Percentiles rank a stretch among this genome's conserved stretches.
These are phyloP conservation scores for Seriola dumerili DNA, from an alignment of 2,113 vertebrate species.

Conservation along the genomic window DNA sequence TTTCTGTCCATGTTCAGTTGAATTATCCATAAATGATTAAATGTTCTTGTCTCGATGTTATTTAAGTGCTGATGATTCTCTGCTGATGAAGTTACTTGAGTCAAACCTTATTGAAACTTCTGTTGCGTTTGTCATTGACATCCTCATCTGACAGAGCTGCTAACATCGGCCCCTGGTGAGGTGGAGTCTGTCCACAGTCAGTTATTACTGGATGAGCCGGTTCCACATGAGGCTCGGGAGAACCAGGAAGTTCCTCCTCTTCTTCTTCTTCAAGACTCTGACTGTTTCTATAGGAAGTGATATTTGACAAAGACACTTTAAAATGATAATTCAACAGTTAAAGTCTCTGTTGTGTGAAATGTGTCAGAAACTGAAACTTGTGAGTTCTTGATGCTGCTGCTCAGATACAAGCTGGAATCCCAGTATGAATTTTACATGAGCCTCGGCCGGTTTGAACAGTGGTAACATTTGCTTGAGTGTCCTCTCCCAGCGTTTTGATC, in stretches of 20 bases:
- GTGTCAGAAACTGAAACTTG: background rate
- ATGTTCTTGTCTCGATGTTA: too few relatives aligned
- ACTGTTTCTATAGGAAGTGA: constrained; percentile 63
- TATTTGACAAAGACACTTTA: background rate
- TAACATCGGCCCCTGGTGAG: background rate
- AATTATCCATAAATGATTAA: too few relatives aligned
- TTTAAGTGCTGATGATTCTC: background rate
- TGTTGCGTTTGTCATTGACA: too few relatives aligned
- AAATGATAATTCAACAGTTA: background rate
- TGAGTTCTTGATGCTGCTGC: background rate
- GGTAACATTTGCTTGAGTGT: constrained; percentile 18
- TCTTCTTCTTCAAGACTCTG: constrained; percentile 57
- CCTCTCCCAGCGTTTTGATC: constrained; percentile 40
- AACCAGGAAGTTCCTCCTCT: constrained; percentile 15
- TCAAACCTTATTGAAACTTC: constrained; percentile 30
- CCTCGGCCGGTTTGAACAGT: background rate
- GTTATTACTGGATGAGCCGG: background rate
- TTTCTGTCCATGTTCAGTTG: too few relatives aligned
- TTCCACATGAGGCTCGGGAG: background rate
- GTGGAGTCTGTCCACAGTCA: background rate
- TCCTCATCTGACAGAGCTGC: background rate
- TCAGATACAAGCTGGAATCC: background rate
- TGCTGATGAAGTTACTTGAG: background rate
- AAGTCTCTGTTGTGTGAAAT: background rate
- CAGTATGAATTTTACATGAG: background rate